Evolutionary conservation across 2,113 vertebrate species (phyloP).

Genomic region (Odocoileus hemionus): DNA sequence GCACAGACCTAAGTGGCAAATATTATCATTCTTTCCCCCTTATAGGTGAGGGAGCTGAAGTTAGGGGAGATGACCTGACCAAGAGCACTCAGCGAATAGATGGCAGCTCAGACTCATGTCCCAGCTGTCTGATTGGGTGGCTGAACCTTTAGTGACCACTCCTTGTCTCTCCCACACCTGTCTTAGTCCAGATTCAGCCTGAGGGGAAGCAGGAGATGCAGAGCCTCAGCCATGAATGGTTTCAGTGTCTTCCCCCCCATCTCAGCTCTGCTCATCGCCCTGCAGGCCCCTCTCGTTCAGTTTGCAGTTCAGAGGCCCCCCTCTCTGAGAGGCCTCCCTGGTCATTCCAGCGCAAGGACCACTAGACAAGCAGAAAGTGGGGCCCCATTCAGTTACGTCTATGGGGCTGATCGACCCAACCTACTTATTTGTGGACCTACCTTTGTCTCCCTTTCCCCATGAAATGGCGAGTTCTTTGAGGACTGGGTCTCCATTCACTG

Average conservation of each 20-base stretch:
- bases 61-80: not conserved
- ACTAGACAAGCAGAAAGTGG: not conserved
- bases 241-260: not conserved
- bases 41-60: not conserved
- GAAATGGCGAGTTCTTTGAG: not conserved
- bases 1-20: not conserved
- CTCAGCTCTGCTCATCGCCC: rapidly evolving
- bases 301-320: not conserved
- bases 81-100: rapidly evolving
- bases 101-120: not conserved
- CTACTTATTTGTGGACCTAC: no score
- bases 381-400: rapidly evolving
- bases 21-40: not conserved
- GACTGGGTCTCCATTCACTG: not conserved
- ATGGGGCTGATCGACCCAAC: rapidly evolving
- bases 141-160: not conserved
- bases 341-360: no score
- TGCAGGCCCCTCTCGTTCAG: rapidly evolving
- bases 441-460: not conserved
- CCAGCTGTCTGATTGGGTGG: rapidly evolving
- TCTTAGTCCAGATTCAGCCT: not conserved
- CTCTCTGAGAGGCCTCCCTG: not conserved
- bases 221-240: not conserved
- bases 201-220: not conserved
- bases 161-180: not conserved